phyloP scores from a whole-genome alignment of 2,797 vertebrate genomes.

The Megalops cyprinoides region DNA sequence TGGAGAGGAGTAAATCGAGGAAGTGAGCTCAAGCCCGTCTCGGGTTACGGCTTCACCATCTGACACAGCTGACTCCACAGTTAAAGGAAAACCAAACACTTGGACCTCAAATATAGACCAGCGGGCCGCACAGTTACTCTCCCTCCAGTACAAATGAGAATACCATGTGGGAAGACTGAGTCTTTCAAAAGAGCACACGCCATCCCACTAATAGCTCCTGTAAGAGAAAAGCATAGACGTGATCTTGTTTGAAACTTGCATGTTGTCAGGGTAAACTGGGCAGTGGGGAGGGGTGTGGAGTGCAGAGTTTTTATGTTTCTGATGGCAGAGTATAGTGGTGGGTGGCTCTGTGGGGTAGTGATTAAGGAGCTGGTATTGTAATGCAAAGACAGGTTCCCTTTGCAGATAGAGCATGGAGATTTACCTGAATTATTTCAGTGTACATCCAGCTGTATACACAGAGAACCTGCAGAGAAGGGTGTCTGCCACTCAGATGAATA shows the following conservation, averaged over 20 bases:
- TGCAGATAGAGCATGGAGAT: no score
- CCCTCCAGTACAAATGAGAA: constrained; percentile 30
- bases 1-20: constrained; percentile 37
- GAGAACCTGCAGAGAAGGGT: neutral
- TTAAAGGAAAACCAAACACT: constrained; percentile 46
- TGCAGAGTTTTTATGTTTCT: neutral
- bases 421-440: no score
- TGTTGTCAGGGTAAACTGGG: neutral
- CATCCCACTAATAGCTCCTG: neutral
- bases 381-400: no score
- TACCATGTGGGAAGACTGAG: constrained; percentile 31
- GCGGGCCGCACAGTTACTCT: constrained; percentile 14
- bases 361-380: no score
- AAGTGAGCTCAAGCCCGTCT: constrained; percentile 44
- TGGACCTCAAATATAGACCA: constrained; percentile 50
- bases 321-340: no score
- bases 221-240: neutral
- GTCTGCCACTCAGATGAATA: neutral
- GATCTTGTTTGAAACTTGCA: neutral
- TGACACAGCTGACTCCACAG: constrained; percentile 56
- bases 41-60: constrained; percentile 41
- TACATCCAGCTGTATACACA: no score
- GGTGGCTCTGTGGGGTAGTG: no score
- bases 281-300: neutral
- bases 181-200: neutral